A percentile compares a stretch with the other conserved stretches of the same genome.
Evolutionary conservation across 53 echinoderm and acorn worm genomes (phyloP).

Genomic region (Zoroaster sp.): DNA sequence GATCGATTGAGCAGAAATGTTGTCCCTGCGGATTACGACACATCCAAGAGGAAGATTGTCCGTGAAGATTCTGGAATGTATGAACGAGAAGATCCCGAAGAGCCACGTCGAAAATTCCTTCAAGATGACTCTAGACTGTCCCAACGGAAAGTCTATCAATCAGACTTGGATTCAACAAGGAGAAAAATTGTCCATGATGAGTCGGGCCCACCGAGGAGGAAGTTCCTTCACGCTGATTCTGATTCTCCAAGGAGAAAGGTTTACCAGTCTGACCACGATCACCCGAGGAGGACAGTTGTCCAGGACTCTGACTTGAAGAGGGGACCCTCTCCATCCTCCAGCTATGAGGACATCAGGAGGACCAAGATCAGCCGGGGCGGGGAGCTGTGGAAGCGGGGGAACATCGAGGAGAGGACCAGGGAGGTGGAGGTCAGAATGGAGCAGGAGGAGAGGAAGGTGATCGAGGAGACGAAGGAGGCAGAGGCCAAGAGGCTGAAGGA

Average conservation of each 20-base stretch:
- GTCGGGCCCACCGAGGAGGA: slow-evolving; percentile 3
- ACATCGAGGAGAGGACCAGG: slow-evolving; percentile 27
- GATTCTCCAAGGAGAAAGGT: slow-evolving; percentile 39
- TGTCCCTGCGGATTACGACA: slow-evolving; percentile 5
- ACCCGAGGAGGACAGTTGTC: slow-evolving; percentile 20
- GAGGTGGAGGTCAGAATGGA: slow-evolving; percentile 49
- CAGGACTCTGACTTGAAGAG: slow-evolving; percentile 24
- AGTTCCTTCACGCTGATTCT: slow-evolving; percentile 20
- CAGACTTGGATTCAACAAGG: background rate
- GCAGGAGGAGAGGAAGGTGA: slow-evolving; percentile 35
- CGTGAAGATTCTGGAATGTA: background rate
- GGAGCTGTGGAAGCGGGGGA: slow-evolving; percentile 31
- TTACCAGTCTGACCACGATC: slow-evolving; percentile 1
- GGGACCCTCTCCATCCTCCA: slow-evolving; percentile 1
- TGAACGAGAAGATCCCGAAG: background rate
- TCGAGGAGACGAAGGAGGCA: slow-evolving; percentile 28
- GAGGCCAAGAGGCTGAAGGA: slow-evolving; percentile 46
- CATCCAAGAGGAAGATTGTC: slow-evolving; percentile 35
- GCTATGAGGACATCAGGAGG: slow-evolving; percentile 22
- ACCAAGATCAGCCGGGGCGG: slow-evolving; percentile 17
- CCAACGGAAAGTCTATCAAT: slow-evolving; percentile 19
- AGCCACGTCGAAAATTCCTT: slow-evolving; percentile 1
- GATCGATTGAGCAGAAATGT: background rate
- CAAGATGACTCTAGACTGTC: slow-evolving; percentile 22
- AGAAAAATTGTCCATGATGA: slow-evolving; percentile 8